phyloP scores from a whole-genome alignment of 2,113 vertebrate species.

The Coptodon rendalli region DNA sequence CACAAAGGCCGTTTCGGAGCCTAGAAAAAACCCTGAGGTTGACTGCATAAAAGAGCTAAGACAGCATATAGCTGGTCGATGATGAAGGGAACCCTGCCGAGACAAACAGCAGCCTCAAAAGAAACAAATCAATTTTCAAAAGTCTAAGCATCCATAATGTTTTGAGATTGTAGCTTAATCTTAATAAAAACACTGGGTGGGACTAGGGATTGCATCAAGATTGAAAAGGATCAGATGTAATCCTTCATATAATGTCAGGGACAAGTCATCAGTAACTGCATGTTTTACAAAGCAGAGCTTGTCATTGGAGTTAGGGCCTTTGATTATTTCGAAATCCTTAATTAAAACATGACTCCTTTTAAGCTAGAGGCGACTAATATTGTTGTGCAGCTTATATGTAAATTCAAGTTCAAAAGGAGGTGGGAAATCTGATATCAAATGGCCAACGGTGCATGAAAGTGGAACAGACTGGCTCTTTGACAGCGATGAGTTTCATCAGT shows the following conservation, averaged over 20 bases:
- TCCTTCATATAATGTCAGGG: slow-evolving; percentile 48
- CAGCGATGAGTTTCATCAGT: neutral
- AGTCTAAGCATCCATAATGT: slow-evolving; percentile 7
- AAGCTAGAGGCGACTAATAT: neutral
- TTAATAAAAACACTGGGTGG: slow-evolving; percentile 16
- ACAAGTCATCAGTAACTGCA: neutral
- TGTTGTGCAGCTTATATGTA: neutral
- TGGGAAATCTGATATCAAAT: slow-evolving; percentile 8
- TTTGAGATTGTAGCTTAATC: slow-evolving; percentile 40
- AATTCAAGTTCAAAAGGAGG: neutral
- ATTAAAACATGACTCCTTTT: slow-evolving; percentile 16
- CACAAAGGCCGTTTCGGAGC: neutral
- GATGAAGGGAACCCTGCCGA: slow-evolving; percentile 18
- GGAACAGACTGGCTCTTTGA: neutral
- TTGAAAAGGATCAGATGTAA: slow-evolving; percentile 54
- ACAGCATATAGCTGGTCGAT: neutral
- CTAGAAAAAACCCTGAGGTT: neutral
- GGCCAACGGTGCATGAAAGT: slow-evolving; percentile 13
- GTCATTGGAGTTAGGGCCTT: neutral
- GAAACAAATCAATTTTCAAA: slow-evolving; percentile 33
- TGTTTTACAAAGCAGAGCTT: slow-evolving; percentile 5
- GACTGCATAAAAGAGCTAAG: slow-evolving; percentile 9
- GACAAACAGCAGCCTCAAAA: neutral
- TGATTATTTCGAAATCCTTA: slow-evolving; percentile 24
- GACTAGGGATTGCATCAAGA: slow-evolving; percentile 9